Conservation (phyloP, 1,140 invertebrate genomes). For the Radopholus similis region DNA sequence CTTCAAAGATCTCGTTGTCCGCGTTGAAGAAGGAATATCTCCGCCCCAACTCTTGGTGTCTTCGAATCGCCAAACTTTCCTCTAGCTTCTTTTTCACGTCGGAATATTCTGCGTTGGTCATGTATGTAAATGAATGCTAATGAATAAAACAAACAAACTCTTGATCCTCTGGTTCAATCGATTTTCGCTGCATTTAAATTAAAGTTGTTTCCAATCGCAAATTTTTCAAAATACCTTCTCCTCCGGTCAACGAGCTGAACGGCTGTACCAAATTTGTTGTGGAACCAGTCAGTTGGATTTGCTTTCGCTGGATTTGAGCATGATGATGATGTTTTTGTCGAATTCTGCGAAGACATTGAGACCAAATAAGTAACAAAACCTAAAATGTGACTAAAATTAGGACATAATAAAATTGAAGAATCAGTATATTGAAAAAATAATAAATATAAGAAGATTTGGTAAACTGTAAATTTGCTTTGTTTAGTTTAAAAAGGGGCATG, state of each 20-base stretch:
- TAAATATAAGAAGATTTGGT: no score
- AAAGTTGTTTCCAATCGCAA: not conserved
- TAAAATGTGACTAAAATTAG: no score
- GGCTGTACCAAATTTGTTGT: slow-evolving; percentile 1
- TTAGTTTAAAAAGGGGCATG: no score
- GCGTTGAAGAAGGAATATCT: slow-evolving; percentile 8
- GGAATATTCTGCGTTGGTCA: not conserved
- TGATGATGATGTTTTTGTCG: no score
- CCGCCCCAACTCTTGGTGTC: slow-evolving; percentile 4
- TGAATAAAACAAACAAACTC: not conserved
- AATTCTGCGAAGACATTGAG: no score
- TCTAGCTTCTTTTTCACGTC: slow-evolving; percentile 2
- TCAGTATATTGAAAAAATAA: no score
- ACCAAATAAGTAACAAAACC: no score
- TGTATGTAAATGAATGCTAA: not conserved
- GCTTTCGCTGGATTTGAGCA: no score
- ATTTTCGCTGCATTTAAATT: not conserved
- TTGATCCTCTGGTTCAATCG: not conserved
- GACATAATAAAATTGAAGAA: no score
- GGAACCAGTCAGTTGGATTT: slow-evolving; percentile 3
- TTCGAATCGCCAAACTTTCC: not conserved
- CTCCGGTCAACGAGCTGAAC: not conserved
- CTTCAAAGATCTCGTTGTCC: slow-evolving; percentile 12
- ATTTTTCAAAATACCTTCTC: slow-evolving; percentile 5
- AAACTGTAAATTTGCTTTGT: no score